phyloP scores from a whole-genome alignment of 2,888 invertebrate species.

The Lypha dubia region DNA sequence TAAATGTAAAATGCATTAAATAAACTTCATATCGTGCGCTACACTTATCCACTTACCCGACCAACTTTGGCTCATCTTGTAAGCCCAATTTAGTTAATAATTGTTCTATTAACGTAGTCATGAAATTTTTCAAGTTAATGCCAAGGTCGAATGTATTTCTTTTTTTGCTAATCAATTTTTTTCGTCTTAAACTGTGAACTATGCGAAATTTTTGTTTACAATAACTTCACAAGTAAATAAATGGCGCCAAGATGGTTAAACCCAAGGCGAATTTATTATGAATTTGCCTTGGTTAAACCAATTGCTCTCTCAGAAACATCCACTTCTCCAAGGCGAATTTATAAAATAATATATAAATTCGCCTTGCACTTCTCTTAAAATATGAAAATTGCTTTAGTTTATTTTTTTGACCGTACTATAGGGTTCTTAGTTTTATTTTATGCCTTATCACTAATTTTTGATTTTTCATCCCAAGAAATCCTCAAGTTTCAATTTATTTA shows the following conservation, averaged over 20 bases:
- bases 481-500: too few species aligned
- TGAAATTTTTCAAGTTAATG: constrained; percentile 57
- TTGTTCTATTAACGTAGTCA: constrained; percentile 80
- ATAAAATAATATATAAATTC: too few species aligned
- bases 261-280: too few species aligned
- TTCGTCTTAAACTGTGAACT: constrained; percentile 26
- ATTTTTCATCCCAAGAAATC: too few species aligned
- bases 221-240: constrained; percentile 1
- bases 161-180: constrained; percentile 9
- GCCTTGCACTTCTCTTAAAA: too few species aligned
- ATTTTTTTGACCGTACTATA: too few species aligned
- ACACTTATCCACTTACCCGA: constrained; percentile 75
- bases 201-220: constrained; percentile 45
- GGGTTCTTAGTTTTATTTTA: too few species aligned
- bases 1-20: constrained; percentile 61
- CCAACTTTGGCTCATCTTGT: constrained; percentile 77
- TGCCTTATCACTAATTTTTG: too few species aligned
- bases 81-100: constrained; percentile 80
- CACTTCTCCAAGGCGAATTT: too few species aligned
- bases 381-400: too few species aligned
- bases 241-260: constrained; percentile 40
- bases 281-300: too few species aligned
- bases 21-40: neutral
- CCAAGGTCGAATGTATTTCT: constrained; percentile 36
- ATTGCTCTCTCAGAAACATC: too few species aligned